These are phyloP conservation scores for Zaprionus lineosus DNA, from an alignment of 2,888 invertebrate genomes.

Conservation along the genomic window DNA sequence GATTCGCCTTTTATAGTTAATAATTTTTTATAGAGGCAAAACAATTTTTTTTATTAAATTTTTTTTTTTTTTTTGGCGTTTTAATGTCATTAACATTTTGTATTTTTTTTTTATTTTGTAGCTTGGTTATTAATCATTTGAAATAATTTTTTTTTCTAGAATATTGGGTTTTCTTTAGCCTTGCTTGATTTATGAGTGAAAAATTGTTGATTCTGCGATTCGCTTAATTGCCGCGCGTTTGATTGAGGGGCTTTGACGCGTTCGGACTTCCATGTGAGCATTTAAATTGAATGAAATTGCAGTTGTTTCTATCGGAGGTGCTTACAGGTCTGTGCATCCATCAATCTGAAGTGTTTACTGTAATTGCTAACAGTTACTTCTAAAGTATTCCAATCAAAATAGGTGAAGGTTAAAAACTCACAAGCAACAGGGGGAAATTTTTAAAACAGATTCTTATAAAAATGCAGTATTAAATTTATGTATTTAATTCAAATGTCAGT, in stretches of 20 bases:
- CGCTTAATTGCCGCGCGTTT: conserved; percentile 26
- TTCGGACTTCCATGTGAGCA: conserved; percentile 33
- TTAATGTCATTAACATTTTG: conserved; percentile 70
- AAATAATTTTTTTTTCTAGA: conserved; percentile 47
- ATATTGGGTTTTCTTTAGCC: conserved; percentile 61
- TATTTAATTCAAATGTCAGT: too few species aligned
- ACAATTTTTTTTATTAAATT: conserved; percentile 4
- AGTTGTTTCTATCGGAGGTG: conserved; percentile 25
- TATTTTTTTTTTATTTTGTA: conserved; percentile 47
- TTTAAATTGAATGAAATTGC: conserved; percentile 68
- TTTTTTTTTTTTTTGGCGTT: conserved; percentile 24
- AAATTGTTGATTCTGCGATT: conserved; percentile 39
- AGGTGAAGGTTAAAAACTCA: too few species aligned
- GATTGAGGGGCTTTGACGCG: conserved; percentile 28
- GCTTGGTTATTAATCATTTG: conserved; percentile 68
- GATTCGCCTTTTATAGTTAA: conserved; percentile 46
- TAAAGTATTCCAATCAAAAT: too few species aligned
- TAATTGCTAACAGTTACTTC: conserved; percentile 22
- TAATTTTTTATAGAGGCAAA: conserved; percentile 28
- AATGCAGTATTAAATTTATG: too few species aligned
- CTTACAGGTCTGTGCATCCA: too few species aligned
- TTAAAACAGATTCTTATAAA: too few species aligned
- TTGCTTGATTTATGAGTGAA: conserved; percentile 63
- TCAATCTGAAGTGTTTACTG: conserved; percentile 18
- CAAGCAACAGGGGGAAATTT: too few species aligned